These are phyloP conservation scores for Trialeurodes vaporariorum DNA, from an alignment of 1,140 invertebrate species.

Conservation along the genomic window DNA sequence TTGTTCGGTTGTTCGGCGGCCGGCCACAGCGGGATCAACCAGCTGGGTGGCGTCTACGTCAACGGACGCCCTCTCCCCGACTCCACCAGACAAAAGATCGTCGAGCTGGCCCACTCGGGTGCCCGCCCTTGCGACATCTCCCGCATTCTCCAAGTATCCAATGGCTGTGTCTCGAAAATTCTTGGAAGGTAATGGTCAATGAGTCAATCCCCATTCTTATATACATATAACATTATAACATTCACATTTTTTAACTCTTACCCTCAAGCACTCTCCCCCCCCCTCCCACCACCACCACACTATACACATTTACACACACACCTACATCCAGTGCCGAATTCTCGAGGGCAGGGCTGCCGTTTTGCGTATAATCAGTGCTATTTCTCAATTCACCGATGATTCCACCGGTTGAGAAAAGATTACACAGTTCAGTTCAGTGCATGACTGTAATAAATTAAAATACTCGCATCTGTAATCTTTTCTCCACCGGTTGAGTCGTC, in stretches of 20 bases:
- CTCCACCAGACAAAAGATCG: constrained; percentile 93
- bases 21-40: constrained; percentile 95
- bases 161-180: constrained; percentile 91
- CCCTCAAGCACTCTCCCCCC: not conserved
- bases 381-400: too few species aligned
- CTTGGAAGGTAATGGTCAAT: constrained; percentile 67
- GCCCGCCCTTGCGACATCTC: constrained; percentile 97
- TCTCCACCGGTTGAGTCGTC: too few species aligned
- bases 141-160: constrained; percentile 89
- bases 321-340: not conserved
- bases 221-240: not conserved
- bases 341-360: too few species aligned
- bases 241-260: not conserved
- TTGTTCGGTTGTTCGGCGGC: constrained; percentile 63
- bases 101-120: constrained; percentile 92
- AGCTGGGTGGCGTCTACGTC: constrained; percentile 95
- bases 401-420: too few species aligned
- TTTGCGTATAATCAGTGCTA: too few species aligned
- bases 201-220: not conserved
- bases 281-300: not conserved
- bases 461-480: too few species aligned
- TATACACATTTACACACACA: not conserved
- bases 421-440: too few species aligned
- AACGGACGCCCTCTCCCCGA: constrained; percentile 95
- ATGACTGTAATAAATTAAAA: too few species aligned